phyloP scores from a whole-genome alignment of 2,888 invertebrate genomes.

The Zele albiditarsus region DNA sequence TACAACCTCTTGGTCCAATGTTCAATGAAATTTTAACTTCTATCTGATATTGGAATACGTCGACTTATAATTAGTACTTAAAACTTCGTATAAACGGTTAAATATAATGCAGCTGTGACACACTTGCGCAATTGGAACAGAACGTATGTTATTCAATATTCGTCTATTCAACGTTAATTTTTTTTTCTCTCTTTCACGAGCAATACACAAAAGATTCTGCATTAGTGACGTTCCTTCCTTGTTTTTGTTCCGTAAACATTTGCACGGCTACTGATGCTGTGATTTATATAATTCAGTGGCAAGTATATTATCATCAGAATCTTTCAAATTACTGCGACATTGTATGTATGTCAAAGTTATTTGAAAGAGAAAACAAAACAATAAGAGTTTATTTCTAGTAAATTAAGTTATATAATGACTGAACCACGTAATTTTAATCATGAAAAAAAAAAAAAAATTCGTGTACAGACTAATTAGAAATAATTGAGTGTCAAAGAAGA shows the following conservation, averaged over 20 bases:
- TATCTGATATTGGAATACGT: conserved; percentile 1
- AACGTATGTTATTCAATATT: background rate
- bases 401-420: background rate
- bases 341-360: background rate
- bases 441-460: conserved; percentile 1
- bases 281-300: conserved; percentile 7
- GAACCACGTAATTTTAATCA: background rate
- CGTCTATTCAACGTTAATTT: conserved; percentile 12
- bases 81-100: conserved; percentile 10
- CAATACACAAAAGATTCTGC: background rate
- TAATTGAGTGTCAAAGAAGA: conserved; percentile 1
- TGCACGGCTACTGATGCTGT: conserved; percentile 1
- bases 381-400: background rate
- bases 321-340: background rate
- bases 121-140: conserved; percentile 13
- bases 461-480: conserved; percentile 10
- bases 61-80: conserved; percentile 32
- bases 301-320: background rate
- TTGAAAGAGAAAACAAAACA: background rate
- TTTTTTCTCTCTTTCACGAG: background rate
- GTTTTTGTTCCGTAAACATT: conserved; percentile 5
- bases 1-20: conserved; percentile 4
- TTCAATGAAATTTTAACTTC: conserved; percentile 17
- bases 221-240: background rate
- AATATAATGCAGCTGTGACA: conserved; percentile 26